These are phyloP conservation scores for Xyliphius kryptos DNA, from an alignment of 2,113 vertebrate species.

Conservation along the genomic window DNA sequence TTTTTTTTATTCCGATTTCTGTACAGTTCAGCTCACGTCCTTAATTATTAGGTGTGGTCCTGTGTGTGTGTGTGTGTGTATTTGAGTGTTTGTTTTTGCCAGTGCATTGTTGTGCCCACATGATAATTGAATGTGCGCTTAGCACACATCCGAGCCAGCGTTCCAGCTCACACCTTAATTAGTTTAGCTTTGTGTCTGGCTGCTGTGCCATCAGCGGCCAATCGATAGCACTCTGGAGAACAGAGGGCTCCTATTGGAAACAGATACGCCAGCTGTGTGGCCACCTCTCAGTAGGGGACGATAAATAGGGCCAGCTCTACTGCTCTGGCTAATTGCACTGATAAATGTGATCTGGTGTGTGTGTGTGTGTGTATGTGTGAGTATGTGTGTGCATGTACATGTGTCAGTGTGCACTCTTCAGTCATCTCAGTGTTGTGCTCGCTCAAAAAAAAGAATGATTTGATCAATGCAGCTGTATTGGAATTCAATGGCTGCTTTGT, in stretches of 20 bases:
- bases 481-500: too few species aligned
- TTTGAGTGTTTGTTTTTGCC: constrained; percentile 25
- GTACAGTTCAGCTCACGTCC: constrained; percentile 20
- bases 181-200: constrained; percentile 52
- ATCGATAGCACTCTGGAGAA: constrained; percentile 54
- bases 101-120: constrained; percentile 39
- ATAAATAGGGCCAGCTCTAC: constrained; percentile 44
- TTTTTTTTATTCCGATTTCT: not conserved
- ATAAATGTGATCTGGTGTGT: constrained; percentile 45
- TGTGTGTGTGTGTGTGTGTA: constrained; percentile 7
- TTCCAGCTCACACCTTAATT: constrained; percentile 62
- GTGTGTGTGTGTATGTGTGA: too few species aligned
- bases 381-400: constrained; percentile 10
- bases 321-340: constrained; percentile 43
- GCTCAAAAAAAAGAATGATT: too few species aligned
- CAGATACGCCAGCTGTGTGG: constrained; percentile 46
- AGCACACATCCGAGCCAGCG: constrained; percentile 47
- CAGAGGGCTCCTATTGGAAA: constrained; percentile 54
- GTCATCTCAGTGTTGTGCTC: too few species aligned
- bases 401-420: constrained; percentile 9
- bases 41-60: constrained; percentile 36
- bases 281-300: constrained; percentile 30
- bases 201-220: constrained; percentile 52
- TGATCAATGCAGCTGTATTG: too few species aligned
- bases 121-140: constrained; percentile 54